phyloP scores from a whole-genome alignment of 2,888 invertebrate species.

The Eumacrocentrus americanus region DNA sequence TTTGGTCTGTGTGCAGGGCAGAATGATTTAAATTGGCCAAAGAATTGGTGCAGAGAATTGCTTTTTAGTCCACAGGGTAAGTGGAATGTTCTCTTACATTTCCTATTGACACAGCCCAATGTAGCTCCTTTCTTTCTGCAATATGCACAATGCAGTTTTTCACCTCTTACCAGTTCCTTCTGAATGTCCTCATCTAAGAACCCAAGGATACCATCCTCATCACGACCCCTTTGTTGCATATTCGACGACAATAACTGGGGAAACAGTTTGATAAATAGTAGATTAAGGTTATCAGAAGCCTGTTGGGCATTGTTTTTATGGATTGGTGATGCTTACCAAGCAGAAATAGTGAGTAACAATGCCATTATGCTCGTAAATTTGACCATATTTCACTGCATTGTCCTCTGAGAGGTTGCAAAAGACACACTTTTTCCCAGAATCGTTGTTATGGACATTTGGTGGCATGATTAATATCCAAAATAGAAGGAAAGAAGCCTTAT shows the following conservation, averaged over 20 bases:
- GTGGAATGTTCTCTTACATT: constrained; percentile 76
- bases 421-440: constrained; percentile 11
- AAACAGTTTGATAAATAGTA: too few species aligned
- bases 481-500: neutral
- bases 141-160: constrained; percentile 71
- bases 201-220: constrained; percentile 75
- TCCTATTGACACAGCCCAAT: constrained; percentile 71
- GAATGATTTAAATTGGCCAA: constrained; percentile 71
- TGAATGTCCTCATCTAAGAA: constrained; percentile 74
- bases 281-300: too few species aligned
- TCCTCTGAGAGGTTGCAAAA: constrained; percentile 65
- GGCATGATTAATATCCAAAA: neutral
- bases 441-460: neutral
- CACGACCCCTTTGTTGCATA: constrained; percentile 71
- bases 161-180: constrained; percentile 70
- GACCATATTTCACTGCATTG: constrained; percentile 66
- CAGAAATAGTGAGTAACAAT: constrained; percentile 78
- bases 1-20: constrained; percentile 69
- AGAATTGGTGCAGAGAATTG: constrained; percentile 71
- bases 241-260: constrained; percentile 74
- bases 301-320: too few species aligned
- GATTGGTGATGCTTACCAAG: too few species aligned
- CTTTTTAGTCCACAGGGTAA: constrained; percentile 74
- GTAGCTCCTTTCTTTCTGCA: constrained; percentile 73
- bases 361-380: constrained; percentile 65